Percentiles rank a stretch among this genome's conserved stretches.
Conservation (phyloP, 2,888 invertebrate species). For the Anodontia alba region DNA sequence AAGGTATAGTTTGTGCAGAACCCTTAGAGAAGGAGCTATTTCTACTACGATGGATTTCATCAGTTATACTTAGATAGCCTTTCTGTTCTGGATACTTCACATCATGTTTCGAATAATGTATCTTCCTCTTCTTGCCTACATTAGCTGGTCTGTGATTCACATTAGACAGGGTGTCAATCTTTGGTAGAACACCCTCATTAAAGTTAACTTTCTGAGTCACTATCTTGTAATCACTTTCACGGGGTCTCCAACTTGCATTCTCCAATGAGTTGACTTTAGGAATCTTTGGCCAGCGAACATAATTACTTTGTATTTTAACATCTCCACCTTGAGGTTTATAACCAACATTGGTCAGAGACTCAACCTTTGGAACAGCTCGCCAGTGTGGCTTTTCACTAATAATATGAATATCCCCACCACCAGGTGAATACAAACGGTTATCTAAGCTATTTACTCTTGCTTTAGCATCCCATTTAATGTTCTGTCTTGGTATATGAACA, state of each 20-base stretch:
- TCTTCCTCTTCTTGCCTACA: constrained; percentile 38
- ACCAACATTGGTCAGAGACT: constrained; percentile 71
- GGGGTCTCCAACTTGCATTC: constrained; percentile 91
- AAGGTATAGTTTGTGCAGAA: constrained; percentile 55
- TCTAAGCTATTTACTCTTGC: constrained; percentile 92
- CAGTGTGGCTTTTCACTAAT: constrained; percentile 55
- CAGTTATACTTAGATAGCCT: constrained; percentile 59
- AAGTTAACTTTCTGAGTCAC: constrained; percentile 47
- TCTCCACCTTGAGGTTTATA: constrained; percentile 62
- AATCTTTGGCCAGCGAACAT: constrained; percentile 54
- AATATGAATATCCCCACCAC: constrained; percentile 80
- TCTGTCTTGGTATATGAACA: constrained; percentile 62
- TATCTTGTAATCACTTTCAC: constrained; percentile 76
- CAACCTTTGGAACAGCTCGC: constrained; percentile 67
- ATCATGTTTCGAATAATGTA: constrained; percentile 51
- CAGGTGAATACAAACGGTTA: constrained; percentile 91
- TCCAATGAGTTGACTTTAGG: constrained; percentile 59
- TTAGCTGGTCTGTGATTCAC: constrained; percentile 64
- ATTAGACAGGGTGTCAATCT: constrained; percentile 72
- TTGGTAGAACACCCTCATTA: constrained; percentile 54
- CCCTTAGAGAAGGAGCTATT: constrained; percentile 42
- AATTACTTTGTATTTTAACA: constrained; percentile 47
- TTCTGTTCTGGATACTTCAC: constrained; percentile 52
- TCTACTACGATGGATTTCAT: constrained; percentile 40
- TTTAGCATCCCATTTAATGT: constrained; percentile 58